phyloP scores from a whole-genome alignment of 2,797 vertebrate genomes.

The Mionectes olivaceus region DNA sequence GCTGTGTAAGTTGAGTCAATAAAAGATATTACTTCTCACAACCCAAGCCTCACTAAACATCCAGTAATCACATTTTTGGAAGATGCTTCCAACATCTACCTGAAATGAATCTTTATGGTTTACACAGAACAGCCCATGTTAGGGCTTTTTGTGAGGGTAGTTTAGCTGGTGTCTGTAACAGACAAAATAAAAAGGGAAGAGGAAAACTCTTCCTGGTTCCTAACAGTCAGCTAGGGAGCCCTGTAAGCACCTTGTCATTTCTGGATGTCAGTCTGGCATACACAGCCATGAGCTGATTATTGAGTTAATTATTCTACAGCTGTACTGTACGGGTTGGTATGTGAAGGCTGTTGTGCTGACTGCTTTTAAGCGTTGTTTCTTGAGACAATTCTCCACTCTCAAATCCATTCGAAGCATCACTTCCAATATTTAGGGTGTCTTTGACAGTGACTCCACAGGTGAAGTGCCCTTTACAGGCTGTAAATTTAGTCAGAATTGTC shows the following conservation, averaged over 20 bases:
- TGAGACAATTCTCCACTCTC: background rate
- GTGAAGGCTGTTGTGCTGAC: background rate
- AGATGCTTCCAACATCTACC: background rate
- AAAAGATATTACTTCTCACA: background rate
- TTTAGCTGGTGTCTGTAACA: background rate
- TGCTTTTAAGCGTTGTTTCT: background rate
- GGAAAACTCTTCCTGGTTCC: background rate
- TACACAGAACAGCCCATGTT: background rate
- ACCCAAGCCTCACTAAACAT: background rate
- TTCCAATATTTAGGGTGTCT: background rate
- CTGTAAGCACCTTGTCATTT: background rate
- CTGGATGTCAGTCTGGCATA: background rate
- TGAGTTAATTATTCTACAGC: constrained; percentile 25
- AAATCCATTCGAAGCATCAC: background rate
- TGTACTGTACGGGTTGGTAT: background rate
- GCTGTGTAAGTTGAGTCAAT: background rate
- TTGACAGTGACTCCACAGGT: accelerated
- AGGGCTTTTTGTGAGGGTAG: background rate
- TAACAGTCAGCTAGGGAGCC: background rate
- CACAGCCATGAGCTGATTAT: accelerated
- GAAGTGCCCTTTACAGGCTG: background rate
- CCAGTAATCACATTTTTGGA: background rate
- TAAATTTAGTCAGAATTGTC: background rate
- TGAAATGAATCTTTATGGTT: background rate
- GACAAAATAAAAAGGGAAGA: background rate